phyloP scores from a whole-genome alignment of 1,140 invertebrate genomes.

The Phenacoccus solenopsis region DNA sequence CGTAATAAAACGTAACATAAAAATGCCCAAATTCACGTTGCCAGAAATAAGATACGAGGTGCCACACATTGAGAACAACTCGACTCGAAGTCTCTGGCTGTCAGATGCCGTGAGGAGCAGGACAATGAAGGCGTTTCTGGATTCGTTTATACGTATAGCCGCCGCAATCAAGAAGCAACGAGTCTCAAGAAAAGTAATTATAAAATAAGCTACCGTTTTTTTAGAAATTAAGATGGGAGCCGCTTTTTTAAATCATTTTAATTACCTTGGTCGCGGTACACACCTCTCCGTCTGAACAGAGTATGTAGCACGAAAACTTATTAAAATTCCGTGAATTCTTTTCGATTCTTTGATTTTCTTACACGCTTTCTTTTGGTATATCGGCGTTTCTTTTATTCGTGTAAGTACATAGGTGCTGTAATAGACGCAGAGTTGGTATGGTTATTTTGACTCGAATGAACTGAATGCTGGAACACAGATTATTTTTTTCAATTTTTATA shows the following conservation, averaged over 20 bases:
- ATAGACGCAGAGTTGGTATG: too few relatives aligned
- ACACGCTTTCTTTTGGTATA: background rate
- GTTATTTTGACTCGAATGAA: too few relatives aligned
- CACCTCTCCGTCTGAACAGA: background rate
- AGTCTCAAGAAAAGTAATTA: conserved; percentile 2
- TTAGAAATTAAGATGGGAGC: background rate
- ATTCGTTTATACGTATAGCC: background rate
- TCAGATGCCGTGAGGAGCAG: background rate
- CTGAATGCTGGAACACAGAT: too few relatives aligned
- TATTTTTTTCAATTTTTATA: too few relatives aligned
- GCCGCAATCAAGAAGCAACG: background rate
- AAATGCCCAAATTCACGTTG: too few relatives aligned
- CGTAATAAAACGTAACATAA: too few relatives aligned
- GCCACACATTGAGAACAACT: background rate
- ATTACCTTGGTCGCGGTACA: background rate
- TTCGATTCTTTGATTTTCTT: background rate
- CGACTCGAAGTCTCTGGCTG: background rate
- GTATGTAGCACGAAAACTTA: background rate
- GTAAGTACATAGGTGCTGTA: too few relatives aligned
- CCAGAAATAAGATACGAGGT: background rate
- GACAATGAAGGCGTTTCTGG: background rate
- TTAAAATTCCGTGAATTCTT: conserved; percentile 15
- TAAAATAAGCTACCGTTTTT: conserved; percentile 15
- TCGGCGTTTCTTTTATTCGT: too few relatives aligned
- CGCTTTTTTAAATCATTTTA: conserved; percentile 11